Base-by-base conservation (phyloP, 1,140 invertebrate genomes). In the Drosophila sproati region DNA sequence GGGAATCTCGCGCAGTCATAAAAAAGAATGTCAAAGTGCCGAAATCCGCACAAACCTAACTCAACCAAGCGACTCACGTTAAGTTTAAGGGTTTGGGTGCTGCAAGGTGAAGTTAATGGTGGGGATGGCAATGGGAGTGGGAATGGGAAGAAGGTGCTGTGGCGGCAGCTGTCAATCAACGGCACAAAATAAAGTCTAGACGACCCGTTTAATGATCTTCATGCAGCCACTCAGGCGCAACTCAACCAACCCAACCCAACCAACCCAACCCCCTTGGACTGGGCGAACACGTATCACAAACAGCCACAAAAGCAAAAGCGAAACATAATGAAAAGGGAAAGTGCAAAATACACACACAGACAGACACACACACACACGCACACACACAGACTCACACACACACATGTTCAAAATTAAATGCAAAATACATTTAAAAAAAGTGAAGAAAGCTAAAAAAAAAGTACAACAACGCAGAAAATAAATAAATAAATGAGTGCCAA, bases 401-500 rank as follows among this genome's bases (percentile, higher is more conserved):
- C 50, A 72, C 60, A 63, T 56, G 39, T 60, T 10, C 12, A 51
- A 78, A 78, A 78, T 78, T 76, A 72, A 76, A 78, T 78, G 73
- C 67, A 72, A 76, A 76, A 78, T 54, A 78, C 62, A 78, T 76
- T 76, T 62, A 48, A 64, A 61, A 75, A 63, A 59, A 4, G 1
- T 1, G 20, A 20, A 20, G 20, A 20, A 20, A 20, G 20, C 20
- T n/a, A 35, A 32, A 31, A 34, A 59, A 29, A 51, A 62, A 39
- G 31, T 29, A 34, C 5, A 56, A 20, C 20, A 20, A 20, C 20
- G 20, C 20, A 29, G 12, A 68, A 47, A 56, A 54, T 47, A 72
- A 78, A 76, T 71, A 78, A 71, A 78, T 76, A 79, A 76, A 79
- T 79, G 68, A 76, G 59, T 71, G 57, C 60, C 59, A 77, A 73